Evolutionary conservation across 1,140 invertebrate genomes (phyloP), one percentile per base, ranked within the genome.

Genomic region (Leptopilina boulardi): DNA sequence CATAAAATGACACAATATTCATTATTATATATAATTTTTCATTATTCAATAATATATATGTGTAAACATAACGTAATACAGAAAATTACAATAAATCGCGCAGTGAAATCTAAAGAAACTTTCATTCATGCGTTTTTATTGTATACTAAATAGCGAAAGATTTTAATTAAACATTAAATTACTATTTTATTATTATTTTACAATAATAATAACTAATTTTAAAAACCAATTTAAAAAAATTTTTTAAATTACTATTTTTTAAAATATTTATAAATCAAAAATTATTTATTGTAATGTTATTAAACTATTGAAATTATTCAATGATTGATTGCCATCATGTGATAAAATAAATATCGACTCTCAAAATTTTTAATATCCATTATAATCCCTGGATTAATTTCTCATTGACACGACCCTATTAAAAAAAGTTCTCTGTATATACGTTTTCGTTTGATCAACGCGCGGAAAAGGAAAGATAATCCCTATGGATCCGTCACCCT

Each of bases 371-470:
- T 3, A n/a, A 18, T 38, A 38, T 18, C 2, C 15, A 18, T 51
- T 51, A 3, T 51, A 51, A 51, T n/a, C 47, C 6, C 47, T n/a
- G 23, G n/a, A 66, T 30, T 66, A n/a, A 26, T 66, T 66, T 26
- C 8, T n/a, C 59, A 30, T 30, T n/a, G 59, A 66, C 59, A 23
- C 59, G 21, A 59, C 56, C 56, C 21, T 23, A 59, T 26, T 59
- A 59, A 59, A n/a, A n/a, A n/a, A 59, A 59, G 56, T 59, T 59
- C 56, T 18, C 18, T 23, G 3, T 66, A n/a, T n/a, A 3, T 30
- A 30, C 59, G 59, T 30, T 34, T 66, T 66, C 23, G 59, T 66
- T 66, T 66, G 59, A 66, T 66, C 59, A 66, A 38, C 34, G 34
- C 26, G 23, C 23, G 59, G 26, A 4, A 66, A 66, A 66, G 59